Percentiles rank a stretch among this genome's conserved stretches.
phyloP scores from a whole-genome alignment of 1,140 invertebrate genomes.

The Apis florea region DNA sequence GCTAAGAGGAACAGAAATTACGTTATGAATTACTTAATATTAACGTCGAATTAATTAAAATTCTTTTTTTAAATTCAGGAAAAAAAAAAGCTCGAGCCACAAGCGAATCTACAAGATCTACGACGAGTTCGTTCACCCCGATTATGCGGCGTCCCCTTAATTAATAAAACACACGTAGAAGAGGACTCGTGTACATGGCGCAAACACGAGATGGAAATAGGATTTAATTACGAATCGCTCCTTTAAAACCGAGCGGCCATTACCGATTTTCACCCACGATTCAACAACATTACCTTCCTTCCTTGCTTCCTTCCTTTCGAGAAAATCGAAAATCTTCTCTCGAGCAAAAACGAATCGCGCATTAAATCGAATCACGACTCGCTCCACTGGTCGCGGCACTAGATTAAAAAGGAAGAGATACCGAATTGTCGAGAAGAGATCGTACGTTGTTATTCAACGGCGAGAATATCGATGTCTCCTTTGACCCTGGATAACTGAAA shows the following conservation, averaged over 20 bases:
- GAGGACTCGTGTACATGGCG: not conserved
- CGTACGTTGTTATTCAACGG: not conserved
- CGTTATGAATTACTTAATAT: too few relatives aligned
- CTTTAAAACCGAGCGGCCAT: not conserved
- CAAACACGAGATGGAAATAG: conserved; percentile 2
- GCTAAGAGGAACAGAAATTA: too few relatives aligned
- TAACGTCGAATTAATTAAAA: too few relatives aligned
- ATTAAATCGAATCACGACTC: too few relatives aligned
- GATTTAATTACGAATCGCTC: conserved; percentile 12
- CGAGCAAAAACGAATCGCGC: too few relatives aligned
- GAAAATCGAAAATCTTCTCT: too few relatives aligned
- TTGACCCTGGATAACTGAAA: conserved; percentile 1
- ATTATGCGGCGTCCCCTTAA: not conserved
- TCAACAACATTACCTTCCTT: too few relatives aligned
- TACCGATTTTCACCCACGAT: too few relatives aligned
- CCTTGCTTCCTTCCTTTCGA: too few relatives aligned
- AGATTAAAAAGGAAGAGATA: not conserved
- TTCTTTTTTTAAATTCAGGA: too few relatives aligned
- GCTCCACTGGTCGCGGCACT: not conserved
- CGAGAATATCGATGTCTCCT: conserved; percentile 16
- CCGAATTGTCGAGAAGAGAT: not conserved
- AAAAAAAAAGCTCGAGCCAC: too few relatives aligned
- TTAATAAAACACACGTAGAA: not conserved
- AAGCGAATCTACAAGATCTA: not conserved
- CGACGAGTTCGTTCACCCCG: not conserved